Conservation (phyloP, 2,797 vertebrate genomes). For the Chromobotia macracanthus region DNA sequence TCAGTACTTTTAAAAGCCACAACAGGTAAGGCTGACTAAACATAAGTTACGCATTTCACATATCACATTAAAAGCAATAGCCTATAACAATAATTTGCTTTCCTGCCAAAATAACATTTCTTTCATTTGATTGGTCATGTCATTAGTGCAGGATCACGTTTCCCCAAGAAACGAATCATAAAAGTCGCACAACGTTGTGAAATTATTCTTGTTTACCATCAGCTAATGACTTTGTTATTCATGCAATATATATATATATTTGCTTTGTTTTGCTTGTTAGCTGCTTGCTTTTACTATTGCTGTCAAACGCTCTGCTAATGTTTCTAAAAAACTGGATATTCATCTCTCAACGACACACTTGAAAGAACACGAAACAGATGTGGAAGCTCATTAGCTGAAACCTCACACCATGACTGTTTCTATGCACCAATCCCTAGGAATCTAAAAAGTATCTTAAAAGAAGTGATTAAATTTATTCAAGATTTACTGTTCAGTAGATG, state of each 20-base stretch:
- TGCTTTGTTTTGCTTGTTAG: background rate
- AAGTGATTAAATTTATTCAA: constrained; percentile 6
- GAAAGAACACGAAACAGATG: constrained; percentile 58
- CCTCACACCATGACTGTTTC: constrained; percentile 21
- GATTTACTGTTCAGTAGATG: background rate
- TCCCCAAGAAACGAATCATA: background rate
- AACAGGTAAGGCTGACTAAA: constrained; percentile 18
- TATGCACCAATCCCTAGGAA: constrained; percentile 4
- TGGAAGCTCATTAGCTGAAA: constrained; percentile 56
- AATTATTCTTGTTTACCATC: background rate
- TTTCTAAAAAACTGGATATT: constrained; percentile 16
- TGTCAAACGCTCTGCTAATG: background rate
- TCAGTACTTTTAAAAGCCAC: background rate
- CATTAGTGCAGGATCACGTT: background rate
- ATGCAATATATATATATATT: background rate
- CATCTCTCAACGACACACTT: constrained; percentile 44
- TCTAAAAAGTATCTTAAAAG: background rate
- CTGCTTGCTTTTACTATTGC: background rate
- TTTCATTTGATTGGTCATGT: background rate
- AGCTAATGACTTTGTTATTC: background rate
- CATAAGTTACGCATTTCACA: background rate
- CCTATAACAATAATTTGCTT: background rate
- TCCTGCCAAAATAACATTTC: background rate
- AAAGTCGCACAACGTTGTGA: background rate
- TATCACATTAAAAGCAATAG: background rate